Base-by-base conservation (phyloP, 1,140 invertebrate genomes). In the Diuraphis noxia region DNA sequence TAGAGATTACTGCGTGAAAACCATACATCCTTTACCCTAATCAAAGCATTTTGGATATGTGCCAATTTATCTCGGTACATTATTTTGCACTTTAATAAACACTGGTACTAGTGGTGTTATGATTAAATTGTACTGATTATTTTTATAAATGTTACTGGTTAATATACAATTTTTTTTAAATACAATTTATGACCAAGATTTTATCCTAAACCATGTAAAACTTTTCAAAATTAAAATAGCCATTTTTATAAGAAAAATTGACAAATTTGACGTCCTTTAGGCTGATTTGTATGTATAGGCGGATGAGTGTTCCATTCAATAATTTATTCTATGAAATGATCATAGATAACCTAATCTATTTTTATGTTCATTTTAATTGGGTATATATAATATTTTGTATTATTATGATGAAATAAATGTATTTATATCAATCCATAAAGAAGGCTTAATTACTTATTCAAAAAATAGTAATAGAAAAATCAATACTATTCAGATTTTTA, bases 1-100 rank as follows among this genome's bases (percentile, higher is more conserved):
- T 17, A 40, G 86, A 56, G 52, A 40, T 63, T n/a, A 56, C n/a
- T 88, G 34, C 19, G 86, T n/a, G 49, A 88, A 38, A 40, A 36
- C 36, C n/a, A 34, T 21, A 36, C n/a, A 46, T 87, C 85, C 34
- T 23, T 17, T 30, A 63, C 25, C 34, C 13, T 40, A 88, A 88
- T 88, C 49, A 88, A 88, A 88, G 52, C 38, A 63, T 63, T 52
- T 63, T 88, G 49, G 86, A n/a, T n/a, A 8, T 9, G 13, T 8
- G 49, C 86, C 86, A 88, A n/a, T 88, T 63, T 63, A 63, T 88
- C 25, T 88, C 9, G 86, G 86, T 40, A 40, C 36, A 63, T 88
- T 63, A 88, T 88, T 88, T 4, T 40, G 13, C 25, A 13, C 6
- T 63, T 88, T 88, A 63, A 88, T 88, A 63, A 88, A 88, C 43